Percentiles rank a stretch among this genome's conserved stretches.
These are phyloP conservation scores for Xenopus borealis DNA, from an alignment of 2,113 vertebrate genomes.

Conservation along the genomic window DNA sequence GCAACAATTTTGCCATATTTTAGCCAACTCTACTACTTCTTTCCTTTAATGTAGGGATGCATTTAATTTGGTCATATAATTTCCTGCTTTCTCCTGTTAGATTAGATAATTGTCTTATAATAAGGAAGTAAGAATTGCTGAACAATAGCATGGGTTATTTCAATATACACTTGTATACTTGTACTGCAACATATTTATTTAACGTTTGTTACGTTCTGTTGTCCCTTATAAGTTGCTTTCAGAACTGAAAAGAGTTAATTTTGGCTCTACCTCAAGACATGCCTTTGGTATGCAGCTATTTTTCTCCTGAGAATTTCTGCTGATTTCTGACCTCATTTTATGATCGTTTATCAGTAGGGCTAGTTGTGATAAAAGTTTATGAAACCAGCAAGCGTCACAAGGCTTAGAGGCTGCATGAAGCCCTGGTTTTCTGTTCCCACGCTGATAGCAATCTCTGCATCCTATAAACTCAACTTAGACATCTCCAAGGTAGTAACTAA, in stretches of 20 bases:
- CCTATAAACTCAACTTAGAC: conserved; percentile 54
- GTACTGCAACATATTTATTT: too few species aligned
- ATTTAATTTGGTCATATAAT: too few species aligned
- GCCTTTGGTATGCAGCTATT: conserved; percentile 40
- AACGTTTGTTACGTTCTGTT: too few species aligned
- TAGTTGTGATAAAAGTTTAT: conserved; percentile 61
- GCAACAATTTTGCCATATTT: too few species aligned
- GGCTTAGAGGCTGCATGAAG: conserved; percentile 37
- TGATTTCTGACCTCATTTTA: conserved; percentile 60
- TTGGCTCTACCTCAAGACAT: background rate
- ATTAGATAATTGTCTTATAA: too few species aligned
- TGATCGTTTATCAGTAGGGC: conserved; percentile 58
- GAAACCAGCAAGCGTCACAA: conserved; percentile 64
- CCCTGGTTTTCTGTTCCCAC: conserved; percentile 65
- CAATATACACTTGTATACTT: too few species aligned
- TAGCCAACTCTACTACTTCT: too few species aligned
- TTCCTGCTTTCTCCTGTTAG: too few species aligned
- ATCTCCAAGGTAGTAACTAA: conserved; percentile 56
- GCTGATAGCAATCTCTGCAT: conserved; percentile 71
- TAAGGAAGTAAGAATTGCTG: too few species aligned
- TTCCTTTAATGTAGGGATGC: too few species aligned
- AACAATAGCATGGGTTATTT: too few species aligned
- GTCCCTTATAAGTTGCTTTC: too few species aligned
- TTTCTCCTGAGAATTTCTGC: conserved; percentile 47
- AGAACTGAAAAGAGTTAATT: conserved; percentile 10